Conservation (phyloP, 2,113 vertebrate species). For the Ranitomeya imitator region DNA sequence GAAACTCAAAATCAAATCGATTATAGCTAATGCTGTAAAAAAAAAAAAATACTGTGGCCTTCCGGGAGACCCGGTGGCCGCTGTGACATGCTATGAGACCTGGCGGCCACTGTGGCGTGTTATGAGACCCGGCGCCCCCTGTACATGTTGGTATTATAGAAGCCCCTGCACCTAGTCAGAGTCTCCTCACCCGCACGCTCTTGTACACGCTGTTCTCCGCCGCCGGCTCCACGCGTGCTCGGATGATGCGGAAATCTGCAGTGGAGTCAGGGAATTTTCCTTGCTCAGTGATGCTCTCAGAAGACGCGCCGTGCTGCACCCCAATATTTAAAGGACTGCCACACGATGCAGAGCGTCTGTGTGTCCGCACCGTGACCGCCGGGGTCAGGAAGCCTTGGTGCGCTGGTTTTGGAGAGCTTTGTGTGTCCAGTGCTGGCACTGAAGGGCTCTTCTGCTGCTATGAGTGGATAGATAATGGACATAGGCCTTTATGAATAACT, state of each 20-base stretch:
- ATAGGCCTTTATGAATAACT: neutral
- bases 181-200: constrained; percentile 83
- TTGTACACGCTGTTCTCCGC: constrained; percentile 87
- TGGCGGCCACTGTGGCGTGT: neutral
- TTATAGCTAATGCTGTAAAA: neutral
- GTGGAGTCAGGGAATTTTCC: constrained; percentile 54
- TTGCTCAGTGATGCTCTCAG: constrained; percentile 64
- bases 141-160: neutral
- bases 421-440: constrained; percentile 82
- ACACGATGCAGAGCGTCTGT: constrained; percentile 91
- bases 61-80: too few species aligned
- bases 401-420: constrained; percentile 63
- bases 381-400: constrained; percentile 63
- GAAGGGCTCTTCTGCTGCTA: constrained; percentile 88
- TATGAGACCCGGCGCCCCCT: neutral
- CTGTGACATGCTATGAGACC: neutral
- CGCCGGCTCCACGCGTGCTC: constrained; percentile 82
- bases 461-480: constrained; percentile 22
- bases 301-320: constrained; percentile 66
- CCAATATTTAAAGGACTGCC: constrained; percentile 69
- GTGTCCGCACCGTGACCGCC: constrained; percentile 73
- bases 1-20: neutral
- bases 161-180: neutral
- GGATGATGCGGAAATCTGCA: constrained; percentile 80
- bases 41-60: neutral